Base-by-base conservation (phyloP, 2,113 vertebrate genomes). In the Malurus elegans region DNA sequence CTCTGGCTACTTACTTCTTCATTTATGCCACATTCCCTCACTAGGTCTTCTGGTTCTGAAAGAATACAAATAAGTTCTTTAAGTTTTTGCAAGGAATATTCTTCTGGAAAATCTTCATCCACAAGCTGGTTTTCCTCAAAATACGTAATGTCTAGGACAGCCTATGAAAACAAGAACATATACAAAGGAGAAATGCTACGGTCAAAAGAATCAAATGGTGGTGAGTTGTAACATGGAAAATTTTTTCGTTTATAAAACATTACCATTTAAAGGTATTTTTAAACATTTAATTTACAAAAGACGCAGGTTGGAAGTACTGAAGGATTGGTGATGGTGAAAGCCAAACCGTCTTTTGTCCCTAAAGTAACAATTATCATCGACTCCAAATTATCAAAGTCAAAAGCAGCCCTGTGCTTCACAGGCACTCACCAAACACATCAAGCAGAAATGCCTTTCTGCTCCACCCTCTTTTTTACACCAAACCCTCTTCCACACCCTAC, bases 81-180 rank as follows among this genome's bases (percentile, higher is more conserved):
- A 85, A 99, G 98, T 98, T 99, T 99, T 88, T 98, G 98, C 42
- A 98, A 97, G 54, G 99, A 98, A 88, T 97, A 98, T 64, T 99
- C 98, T 92, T 99, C 99, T 19, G 98, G 98, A 92, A 99, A 99
- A 97, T 99, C 99, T 97, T 99, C 98, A 97, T 99, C 99, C 86
- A 99, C 99, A 91, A 99, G 97, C 81, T 98, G 98, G 86, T 99
- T 99, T 96, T 99, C 99, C 93, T 99, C 99, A 98, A 98, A 99
- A 97, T 99, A 99, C 0, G 99, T 99, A 92, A 99, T 98, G 92
- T 99, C 99, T 90, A 99, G 96, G 56, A 99, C 97, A 58, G 99
- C 99, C 99, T 99, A 80, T 26, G 45, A 57, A 94, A 58, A 96
- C 34, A 85, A 38, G 48, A 90, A 60, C 31, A 85, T n/a, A 91